These are phyloP conservation scores for Acanthopagrus latus DNA, from an alignment of 2,797 vertebrate species.

Conservation along the genomic window DNA sequence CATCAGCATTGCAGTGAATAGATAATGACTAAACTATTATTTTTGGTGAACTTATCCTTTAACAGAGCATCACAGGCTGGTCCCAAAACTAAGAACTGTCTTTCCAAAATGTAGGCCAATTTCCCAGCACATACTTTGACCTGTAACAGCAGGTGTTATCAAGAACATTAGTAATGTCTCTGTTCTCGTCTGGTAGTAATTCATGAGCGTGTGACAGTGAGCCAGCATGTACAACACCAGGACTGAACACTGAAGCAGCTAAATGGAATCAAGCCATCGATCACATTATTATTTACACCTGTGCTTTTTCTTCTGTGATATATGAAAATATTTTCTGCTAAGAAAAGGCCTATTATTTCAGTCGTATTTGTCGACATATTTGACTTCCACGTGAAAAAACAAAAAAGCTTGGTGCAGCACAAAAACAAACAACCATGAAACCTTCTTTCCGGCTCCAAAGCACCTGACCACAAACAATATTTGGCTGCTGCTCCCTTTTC, in stretches of 20 bases:
- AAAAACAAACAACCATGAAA: conserved; percentile 32
- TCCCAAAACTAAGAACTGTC: neutral
- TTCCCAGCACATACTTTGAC: neutral
- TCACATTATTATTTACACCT: neutral
- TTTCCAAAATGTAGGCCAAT: neutral
- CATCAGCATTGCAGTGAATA: too few species aligned
- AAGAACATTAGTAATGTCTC: neutral
- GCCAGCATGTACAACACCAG: neutral
- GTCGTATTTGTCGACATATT: neutral
- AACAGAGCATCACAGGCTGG: neutral
- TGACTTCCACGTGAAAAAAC: neutral
- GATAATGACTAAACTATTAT: too few species aligned
- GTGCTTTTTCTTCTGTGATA: neutral
- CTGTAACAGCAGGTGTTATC: neutral
- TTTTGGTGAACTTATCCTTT: too few species aligned
- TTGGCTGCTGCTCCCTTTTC: conserved; percentile 4
- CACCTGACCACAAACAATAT: conserved; percentile 33
- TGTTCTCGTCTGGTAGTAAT: neutral
- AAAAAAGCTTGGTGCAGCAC: neutral
- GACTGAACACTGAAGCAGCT: neutral
- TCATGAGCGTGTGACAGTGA: neutral
- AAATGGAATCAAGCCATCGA: neutral
- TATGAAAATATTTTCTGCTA: neutral
- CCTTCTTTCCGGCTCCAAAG: conserved; percentile 9
- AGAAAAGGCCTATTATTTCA: neutral